Base-by-base conservation (phyloP, 2,888 invertebrate species). In the Punctoribates punctum region DNA sequence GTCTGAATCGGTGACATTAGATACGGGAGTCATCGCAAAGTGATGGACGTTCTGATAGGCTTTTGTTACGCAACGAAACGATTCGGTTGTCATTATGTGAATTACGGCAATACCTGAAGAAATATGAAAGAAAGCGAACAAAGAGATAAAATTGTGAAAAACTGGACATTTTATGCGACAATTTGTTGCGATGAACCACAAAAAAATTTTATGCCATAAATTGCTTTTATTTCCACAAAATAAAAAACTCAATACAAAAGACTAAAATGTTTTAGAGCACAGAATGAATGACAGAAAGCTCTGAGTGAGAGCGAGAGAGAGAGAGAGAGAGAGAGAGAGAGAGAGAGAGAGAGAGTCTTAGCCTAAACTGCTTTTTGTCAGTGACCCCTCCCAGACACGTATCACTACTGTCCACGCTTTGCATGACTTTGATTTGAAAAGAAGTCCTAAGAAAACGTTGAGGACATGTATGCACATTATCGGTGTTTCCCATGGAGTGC, bases 391-490 rank as follows among this genome's bases (percentile, higher is more conserved):
- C 72, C 46, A 72, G 48, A 72, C 72, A 72, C 72, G 72, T 46
- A 72, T 46, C 72, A 72, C 72, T 72, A 72, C 72, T 72, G 72
- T 72, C 72, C 72, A 72, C 72, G 72, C 46, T 72, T 72, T 72
- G 72, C 72, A 72, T 72, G 72, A 48, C 72, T 72, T 72, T 72
- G 72, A 72, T 72, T 48, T 72, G 72, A 72, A 72, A 46, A 48
- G 72, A 72, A 46, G 46, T 17, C 72, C 38, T 48, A 72, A 72
- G 48, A 72, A 72, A 72, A 72, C 72, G 42, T 72, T 72, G 46
- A 72, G 72, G 72, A 72, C 72, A 72, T 72, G 72, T 46, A 72
- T 46, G 72, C 72, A 70, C 38, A 72, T 72, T 72, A 72, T 72
- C 72, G 38, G 46, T 46, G 46, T 72, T 72, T 72, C 72, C 72